phyloP scores from a whole-genome alignment of 2,888 invertebrate genomes.

The Andrena dorsata region DNA sequence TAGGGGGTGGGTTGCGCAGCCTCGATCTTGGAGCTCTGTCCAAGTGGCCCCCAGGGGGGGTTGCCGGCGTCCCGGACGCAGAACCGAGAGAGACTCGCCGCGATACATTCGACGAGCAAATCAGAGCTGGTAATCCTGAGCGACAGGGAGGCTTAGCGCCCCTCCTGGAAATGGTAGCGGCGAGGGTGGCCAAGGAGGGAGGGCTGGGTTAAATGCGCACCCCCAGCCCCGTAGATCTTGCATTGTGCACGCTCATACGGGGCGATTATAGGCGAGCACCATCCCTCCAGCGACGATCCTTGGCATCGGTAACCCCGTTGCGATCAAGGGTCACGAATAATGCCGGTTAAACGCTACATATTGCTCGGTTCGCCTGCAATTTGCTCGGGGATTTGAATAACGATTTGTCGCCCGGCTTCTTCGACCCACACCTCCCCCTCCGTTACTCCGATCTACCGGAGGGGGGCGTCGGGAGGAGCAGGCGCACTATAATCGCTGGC shows the following conservation, averaged over 20 bases:
- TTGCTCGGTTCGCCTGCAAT: conserved; percentile 83
- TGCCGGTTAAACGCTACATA: conserved; percentile 84
- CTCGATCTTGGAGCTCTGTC: conserved; percentile 40
- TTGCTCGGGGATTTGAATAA: conserved; percentile 82
- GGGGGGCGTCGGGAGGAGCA: not conserved
- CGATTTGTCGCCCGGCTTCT: conserved; percentile 66
- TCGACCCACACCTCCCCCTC: not conserved
- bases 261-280: not conserved
- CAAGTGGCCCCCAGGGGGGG: conserved; percentile 59
- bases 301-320: conserved; percentile 66
- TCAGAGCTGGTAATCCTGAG: conserved; percentile 74
- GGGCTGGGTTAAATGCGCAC: conserved; percentile 60
- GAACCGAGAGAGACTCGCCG: conserved; percentile 57
- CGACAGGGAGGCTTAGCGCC: conserved; percentile 74
- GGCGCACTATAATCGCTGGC: conserved; percentile 2
- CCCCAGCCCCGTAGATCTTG: conserved; percentile 43
- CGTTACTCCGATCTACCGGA: not conserved
- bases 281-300: conserved; percentile 44
- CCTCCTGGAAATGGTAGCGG: conserved; percentile 71
- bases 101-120: conserved; percentile 68
- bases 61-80: conserved; percentile 56
- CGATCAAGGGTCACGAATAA: conserved; percentile 78
- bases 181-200: conserved; percentile 59
- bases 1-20: conserved; percentile 1
- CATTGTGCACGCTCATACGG: conserved; percentile 58